These are phyloP conservation scores for Morinoia aosen DNA, from an alignment of 2,888 invertebrate species.

Conservation along the genomic window DNA sequence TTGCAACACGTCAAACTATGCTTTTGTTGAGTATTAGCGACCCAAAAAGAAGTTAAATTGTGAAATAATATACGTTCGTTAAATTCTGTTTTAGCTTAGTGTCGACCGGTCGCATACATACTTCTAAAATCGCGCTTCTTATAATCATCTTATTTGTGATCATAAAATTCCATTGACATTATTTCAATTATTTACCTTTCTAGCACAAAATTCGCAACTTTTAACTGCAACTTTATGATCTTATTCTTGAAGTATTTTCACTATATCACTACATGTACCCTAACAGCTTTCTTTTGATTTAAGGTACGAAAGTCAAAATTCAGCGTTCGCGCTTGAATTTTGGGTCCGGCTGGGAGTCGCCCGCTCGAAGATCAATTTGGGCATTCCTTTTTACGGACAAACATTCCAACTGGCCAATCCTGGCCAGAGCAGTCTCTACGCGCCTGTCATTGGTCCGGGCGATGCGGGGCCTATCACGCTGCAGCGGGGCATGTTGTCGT, in stretches of 20 bases:
- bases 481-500: constrained; percentile 70
- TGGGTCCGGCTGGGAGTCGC: constrained; percentile 90
- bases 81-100: no score
- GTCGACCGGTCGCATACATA: no score
- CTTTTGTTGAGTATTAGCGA: not conserved
- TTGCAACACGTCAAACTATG: not conserved
- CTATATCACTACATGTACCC: not conserved
- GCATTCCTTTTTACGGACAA: constrained; percentile 90
- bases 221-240: not conserved
- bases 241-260: not conserved
- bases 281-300: not conserved
- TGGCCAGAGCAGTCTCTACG: constrained; percentile 71
- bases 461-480: constrained; percentile 69
- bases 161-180: no score
- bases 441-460: constrained; percentile 60
- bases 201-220: not conserved
- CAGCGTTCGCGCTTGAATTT: constrained; percentile 85
- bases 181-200: no score
- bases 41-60: not conserved
- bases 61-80: not conserved
- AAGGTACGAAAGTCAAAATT: constrained; percentile 64
- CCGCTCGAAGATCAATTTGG: constrained; percentile 86
- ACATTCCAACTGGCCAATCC: constrained; percentile 81
- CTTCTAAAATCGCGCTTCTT: no score
- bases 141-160: no score